These are phyloP conservation scores for Geopemphigus sp. DNA, from an alignment of 1,140 invertebrate species.

Conservation along the genomic window DNA sequence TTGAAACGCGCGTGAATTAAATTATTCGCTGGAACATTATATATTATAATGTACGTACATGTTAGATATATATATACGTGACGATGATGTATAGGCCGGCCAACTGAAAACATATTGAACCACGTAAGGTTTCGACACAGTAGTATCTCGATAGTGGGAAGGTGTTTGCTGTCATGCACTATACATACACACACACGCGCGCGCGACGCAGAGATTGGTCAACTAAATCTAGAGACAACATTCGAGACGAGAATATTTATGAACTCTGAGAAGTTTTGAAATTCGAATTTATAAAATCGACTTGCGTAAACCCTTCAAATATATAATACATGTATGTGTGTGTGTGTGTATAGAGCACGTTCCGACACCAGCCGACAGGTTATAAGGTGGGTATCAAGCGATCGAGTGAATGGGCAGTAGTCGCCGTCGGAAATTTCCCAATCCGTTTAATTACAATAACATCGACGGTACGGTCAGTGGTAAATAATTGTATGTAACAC, in stretches of 20 bases:
- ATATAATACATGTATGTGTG: too few species aligned
- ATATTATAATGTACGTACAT: not conserved
- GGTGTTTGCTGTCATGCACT: conserved; percentile 19
- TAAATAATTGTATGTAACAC: too few species aligned
- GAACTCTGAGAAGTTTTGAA: conserved; percentile 8
- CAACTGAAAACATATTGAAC: conserved; percentile 41
- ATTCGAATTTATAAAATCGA: not conserved
- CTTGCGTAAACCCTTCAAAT: not conserved
- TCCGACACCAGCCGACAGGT: not conserved
- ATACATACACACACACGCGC: not conserved
- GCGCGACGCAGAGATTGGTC: conserved; percentile 34
- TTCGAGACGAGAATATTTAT: conserved; percentile 25
- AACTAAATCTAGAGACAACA: conserved; percentile 9
- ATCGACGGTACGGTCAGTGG: too few species aligned
- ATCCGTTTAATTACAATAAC: too few species aligned
- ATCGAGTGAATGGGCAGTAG: not conserved
- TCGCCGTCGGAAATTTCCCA: not conserved
- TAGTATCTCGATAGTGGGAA: conserved; percentile 23
- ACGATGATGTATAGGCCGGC: conserved; percentile 33
- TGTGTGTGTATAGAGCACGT: too few species aligned
- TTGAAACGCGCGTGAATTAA: conserved; percentile 13
- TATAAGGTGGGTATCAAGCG: not conserved
- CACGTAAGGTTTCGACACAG: conserved; percentile 19
- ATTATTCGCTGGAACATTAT: not conserved
- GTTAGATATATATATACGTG: too few species aligned